phyloP scores from a whole-genome alignment of 64 coral and sea anemone genomes.

The Actinia equina region DNA sequence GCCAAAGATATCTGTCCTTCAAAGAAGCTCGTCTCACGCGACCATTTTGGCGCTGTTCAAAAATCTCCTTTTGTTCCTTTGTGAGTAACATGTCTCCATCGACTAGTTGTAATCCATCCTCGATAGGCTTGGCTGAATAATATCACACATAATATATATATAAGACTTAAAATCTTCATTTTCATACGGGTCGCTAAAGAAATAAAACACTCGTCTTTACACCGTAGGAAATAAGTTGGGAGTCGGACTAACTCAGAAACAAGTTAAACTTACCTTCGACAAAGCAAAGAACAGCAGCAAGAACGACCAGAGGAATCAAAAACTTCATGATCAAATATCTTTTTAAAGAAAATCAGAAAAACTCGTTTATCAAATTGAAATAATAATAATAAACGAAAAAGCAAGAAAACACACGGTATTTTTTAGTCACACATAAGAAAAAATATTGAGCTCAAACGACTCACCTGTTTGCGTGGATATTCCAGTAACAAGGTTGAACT shows the following conservation, averaged over 20 bases:
- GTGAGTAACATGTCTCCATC: slow-evolving; percentile 22
- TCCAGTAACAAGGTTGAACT: background rate
- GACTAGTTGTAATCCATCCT: background rate
- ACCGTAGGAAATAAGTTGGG: too few species aligned
- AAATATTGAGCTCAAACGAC: background rate
- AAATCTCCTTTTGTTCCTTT: slow-evolving; percentile 15
- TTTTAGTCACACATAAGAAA: too few species aligned
- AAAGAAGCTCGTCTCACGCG: slow-evolving; percentile 18
- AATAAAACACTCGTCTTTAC: background rate
- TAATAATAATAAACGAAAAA: too few species aligned
- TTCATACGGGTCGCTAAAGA: background rate
- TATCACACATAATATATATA: background rate
- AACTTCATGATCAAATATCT: background rate
- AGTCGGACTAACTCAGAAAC: too few species aligned
- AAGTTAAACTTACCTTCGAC: background rate
- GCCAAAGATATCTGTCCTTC: slow-evolving; percentile 20
- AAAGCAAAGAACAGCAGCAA: background rate
- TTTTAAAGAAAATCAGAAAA: background rate
- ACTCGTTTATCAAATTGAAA: background rate
- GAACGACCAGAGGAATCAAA: background rate
- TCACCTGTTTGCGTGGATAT: background rate
- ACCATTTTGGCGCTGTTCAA: background rate
- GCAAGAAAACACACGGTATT: too few species aligned
- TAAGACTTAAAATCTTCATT: background rate
- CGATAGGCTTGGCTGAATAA: background rate